Evolutionary conservation across 2,888 invertebrate genomes (phyloP), one percentile per base, ranked within the genome.

Genomic region (Julus scanicus): DNA sequence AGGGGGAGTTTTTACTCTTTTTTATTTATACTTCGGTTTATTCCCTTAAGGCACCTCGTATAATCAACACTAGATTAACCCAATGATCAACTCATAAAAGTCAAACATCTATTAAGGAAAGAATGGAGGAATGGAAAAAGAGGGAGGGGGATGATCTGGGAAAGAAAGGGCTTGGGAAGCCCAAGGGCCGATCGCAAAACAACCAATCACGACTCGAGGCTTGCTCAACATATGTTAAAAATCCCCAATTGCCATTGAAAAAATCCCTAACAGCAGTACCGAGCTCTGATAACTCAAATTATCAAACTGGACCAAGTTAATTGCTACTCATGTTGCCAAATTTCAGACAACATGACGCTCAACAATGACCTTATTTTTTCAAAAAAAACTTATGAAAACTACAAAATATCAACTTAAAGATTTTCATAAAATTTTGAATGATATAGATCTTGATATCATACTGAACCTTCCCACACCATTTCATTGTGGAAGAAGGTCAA

Each of bases 21-120:
- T 71, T 71, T 71, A 71, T 71, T 71, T 71, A 71, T 71, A 71
- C 71, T 71, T 71, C 71, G 20, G 71, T 71, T 71, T 71, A 71
- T 71, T 71, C 71, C 71, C 71, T 71, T 29, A 71, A 71, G 71
- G 71, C 71, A 71, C 29, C 71, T 71, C 71, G 29, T 29, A 71
- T 71, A 71, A 71, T 71, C 71, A 71, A 71, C 71, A 71, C 71
- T 71, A 71, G 71, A 71, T 71, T 71, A 71, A 71, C 71, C 71
- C 71, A 71, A 71, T 71, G 71, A 71, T 71, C 71, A 71, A 71
- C 71, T 71, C 71, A 71, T 71, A 71, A 71, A 71, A 71, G 71
- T 71, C 71, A 71, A 71, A 71, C 71, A 71, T 71, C 71, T 71
- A 71, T 71, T 71, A 71, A 71, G 71, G 71, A 71, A 71, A 71